phyloP scores from a whole-genome alignment of 2,888 invertebrate species.

The Therioaphis trifolii region DNA sequence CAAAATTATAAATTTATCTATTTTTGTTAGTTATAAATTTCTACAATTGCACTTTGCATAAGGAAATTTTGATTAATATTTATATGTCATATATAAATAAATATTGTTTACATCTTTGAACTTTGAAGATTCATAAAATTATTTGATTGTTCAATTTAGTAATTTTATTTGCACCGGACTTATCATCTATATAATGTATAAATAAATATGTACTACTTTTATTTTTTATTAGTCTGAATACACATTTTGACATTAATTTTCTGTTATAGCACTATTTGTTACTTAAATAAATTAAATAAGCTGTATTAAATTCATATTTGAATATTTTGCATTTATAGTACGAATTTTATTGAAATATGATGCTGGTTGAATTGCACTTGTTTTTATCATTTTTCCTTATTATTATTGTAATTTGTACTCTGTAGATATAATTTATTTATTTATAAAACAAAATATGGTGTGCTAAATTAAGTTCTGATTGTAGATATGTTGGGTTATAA shows the following conservation, averaged over 20 bases:
- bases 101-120: not conserved
- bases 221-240: not conserved
- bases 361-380: not conserved
- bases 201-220: too few relatives aligned
- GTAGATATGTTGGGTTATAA: too few relatives aligned
- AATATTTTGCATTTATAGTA: not conserved
- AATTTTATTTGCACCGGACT: not conserved
- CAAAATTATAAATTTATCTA: constrained; percentile 27
- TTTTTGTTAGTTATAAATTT: constrained; percentile 13
- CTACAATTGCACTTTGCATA: not conserved
- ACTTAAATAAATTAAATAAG: not conserved
- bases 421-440: not conserved
- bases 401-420: not conserved
- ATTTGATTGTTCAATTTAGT: not conserved
- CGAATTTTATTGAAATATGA: not conserved
- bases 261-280: not conserved
- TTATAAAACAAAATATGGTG: constrained; percentile 1
- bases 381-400: not conserved
- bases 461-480: not conserved
- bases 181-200: not conserved
- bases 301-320: not conserved
- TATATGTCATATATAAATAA: too few relatives aligned
- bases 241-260: constrained; percentile 1
- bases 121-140: not conserved
- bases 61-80: constrained; percentile 4